These are phyloP conservation scores for Orbicella faveolata DNA, from an alignment of 64 coral and sea anemone genomes.

Conservation along the genomic window DNA sequence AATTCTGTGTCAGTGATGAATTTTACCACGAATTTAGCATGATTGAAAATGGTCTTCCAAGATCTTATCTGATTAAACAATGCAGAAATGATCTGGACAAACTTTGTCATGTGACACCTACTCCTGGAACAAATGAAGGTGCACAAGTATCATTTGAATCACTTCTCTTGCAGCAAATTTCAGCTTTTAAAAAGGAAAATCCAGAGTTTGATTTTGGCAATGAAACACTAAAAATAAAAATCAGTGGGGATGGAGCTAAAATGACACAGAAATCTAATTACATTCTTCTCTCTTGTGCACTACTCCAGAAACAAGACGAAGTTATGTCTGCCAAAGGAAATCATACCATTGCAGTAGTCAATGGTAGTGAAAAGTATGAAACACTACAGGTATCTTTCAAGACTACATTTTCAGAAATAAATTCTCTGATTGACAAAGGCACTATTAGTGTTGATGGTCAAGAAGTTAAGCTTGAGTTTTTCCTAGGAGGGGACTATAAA, in stretches of 20 bases:
- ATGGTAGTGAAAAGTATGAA: constrained; percentile 53
- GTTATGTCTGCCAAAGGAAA: constrained; percentile 29
- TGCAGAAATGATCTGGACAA: constrained; percentile 29
- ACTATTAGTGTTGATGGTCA: neutral
- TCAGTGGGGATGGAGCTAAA: constrained; percentile 62
- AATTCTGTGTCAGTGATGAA: constrained; percentile 40
- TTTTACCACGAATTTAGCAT: constrained; percentile 44
- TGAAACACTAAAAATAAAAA: constrained; percentile 66
- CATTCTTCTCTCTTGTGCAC: constrained; percentile 42
- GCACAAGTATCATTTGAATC: constrained; percentile 34
- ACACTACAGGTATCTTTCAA: constrained; percentile 8
- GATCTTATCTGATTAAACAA: constrained; percentile 34
- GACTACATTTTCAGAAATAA: constrained; percentile 48
- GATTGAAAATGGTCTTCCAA: constrained; percentile 14
- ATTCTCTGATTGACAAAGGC: neutral
- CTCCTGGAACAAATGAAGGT: constrained; percentile 5
- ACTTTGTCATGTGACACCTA: neutral
- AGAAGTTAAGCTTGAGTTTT: neutral
- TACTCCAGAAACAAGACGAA: constrained; percentile 42
- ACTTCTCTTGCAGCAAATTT: constrained; percentile 52
- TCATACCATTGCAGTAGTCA: constrained; percentile 22
- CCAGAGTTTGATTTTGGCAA: constrained; percentile 7
- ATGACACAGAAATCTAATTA: constrained; percentile 45
- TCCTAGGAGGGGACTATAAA: neutral
- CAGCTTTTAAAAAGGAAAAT: constrained; percentile 37